phyloP scores from a whole-genome alignment of 2,888 invertebrate genomes.

The Perdita meconis region DNA sequence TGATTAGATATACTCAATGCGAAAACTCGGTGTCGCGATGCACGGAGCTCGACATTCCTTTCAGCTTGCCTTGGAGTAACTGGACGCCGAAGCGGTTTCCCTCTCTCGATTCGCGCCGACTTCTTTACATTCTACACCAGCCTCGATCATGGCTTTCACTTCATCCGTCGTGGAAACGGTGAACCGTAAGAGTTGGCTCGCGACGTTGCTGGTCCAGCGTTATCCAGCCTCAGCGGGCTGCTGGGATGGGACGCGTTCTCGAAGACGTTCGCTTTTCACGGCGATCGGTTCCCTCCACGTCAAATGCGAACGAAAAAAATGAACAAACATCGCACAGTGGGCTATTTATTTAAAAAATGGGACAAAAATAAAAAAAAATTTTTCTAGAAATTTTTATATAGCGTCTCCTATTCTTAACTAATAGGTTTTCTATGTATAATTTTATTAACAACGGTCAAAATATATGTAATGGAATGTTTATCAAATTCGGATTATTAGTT shows the following conservation, averaged over 20 bases:
- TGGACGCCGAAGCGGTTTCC: conserved; percentile 73
- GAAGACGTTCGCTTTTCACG: background rate
- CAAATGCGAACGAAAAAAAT: no score
- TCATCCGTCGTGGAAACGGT: conserved; percentile 64
- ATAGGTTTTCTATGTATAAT: no score
- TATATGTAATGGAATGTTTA: no score
- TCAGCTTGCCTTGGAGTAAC: conserved; percentile 82
- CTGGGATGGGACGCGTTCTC: background rate
- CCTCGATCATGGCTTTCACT: conserved; percentile 80
- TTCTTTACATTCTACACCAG: conserved; percentile 80
- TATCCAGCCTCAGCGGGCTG: background rate
- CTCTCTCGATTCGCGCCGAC: conserved; percentile 67
- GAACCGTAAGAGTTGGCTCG: conserved; percentile 41
- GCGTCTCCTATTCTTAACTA: no score
- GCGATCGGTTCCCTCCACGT: background rate
- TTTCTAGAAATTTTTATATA: no score
- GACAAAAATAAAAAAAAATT: no score
- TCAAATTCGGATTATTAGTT: no score
- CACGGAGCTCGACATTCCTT: conserved; percentile 78
- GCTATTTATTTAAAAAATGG: no score
- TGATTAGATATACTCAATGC: conserved; percentile 62
- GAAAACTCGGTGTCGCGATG: conserved; percentile 69
- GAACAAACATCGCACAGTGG: no score
- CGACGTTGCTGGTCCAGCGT: conserved; percentile 45
- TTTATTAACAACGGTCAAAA: no score